These are phyloP conservation scores for Ormyrus pomaceus DNA, from an alignment of 2,888 invertebrate genomes.

Conservation along the genomic window DNA sequence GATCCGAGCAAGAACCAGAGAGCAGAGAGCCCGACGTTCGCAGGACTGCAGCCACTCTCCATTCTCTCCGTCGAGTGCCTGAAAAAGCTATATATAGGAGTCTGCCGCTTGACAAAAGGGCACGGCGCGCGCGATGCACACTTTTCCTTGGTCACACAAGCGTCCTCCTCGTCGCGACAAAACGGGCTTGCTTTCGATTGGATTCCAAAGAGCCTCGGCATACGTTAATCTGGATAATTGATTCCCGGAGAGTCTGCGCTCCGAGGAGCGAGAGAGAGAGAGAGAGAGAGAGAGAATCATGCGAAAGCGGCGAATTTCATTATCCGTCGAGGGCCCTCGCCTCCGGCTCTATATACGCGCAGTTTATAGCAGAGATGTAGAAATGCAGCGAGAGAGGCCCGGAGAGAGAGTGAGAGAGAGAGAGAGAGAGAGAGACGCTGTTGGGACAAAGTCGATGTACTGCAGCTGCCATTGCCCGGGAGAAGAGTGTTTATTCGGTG, in stretches of 20 bases:
- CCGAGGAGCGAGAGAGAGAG: no score
- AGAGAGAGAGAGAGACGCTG: not conserved
- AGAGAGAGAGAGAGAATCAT: slow-evolving; percentile 9
- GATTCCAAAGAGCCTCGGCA: slow-evolving; percentile 14
- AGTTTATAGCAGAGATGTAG: not conserved
- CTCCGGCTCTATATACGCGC: not conserved
- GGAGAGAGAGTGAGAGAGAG: not conserved
- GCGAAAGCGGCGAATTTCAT: slow-evolving; percentile 45
- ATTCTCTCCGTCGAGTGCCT: no score
- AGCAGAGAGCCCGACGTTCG: no score
- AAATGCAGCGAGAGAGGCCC: not conserved
- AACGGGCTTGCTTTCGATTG: slow-evolving; percentile 13
- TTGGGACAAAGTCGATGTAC: slow-evolving; percentile 1
- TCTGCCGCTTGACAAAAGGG: no score
- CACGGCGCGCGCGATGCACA: no score
- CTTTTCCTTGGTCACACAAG: no score
- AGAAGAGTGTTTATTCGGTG: slow-evolving; percentile 14
- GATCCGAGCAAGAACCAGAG: no score
- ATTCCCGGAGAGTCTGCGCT: slow-evolving; percentile 8
- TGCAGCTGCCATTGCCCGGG: not conserved
- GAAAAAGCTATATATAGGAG: no score
- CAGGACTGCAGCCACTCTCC: no score
- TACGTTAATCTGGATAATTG: slow-evolving; percentile 46
- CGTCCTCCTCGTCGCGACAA: slow-evolving; percentile 1
- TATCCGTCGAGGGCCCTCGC: slow-evolving; percentile 45